phyloP scores from a whole-genome alignment of 2,888 invertebrate species.

The Lutraria lutraria region DNA sequence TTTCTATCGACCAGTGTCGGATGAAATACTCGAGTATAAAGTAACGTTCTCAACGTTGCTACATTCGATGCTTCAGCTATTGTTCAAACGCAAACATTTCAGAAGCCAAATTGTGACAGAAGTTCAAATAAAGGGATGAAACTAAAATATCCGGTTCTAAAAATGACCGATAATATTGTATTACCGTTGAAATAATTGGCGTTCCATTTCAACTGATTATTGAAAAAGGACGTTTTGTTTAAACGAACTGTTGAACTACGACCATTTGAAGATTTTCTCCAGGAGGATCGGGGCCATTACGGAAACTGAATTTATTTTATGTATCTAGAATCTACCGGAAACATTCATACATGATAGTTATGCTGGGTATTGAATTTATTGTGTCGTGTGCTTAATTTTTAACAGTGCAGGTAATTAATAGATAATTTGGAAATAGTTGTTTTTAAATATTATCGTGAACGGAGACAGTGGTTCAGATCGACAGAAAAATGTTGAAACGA shows the following conservation, averaged over 20 bases:
- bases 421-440: not conserved
- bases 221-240: not conserved
- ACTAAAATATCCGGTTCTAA: not conserved
- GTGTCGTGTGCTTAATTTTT: not conserved
- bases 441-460: not conserved
- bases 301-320: not conserved
- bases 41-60: conserved; percentile 29
- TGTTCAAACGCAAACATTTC: not conserved
- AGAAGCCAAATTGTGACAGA: not conserved
- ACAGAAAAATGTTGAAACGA: conserved; percentile 51
- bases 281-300: not conserved
- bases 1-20: not conserved
- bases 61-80: conserved; percentile 3
- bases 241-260: not conserved
- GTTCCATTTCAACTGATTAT: not conserved
- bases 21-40: conserved; percentile 23
- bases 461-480: not conserved
- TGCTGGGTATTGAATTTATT: not conserved
- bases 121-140: conserved; percentile 13
- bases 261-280: not conserved
- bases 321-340: too few relatives aligned
- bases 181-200: not conserved
- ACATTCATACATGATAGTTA: not conserved
- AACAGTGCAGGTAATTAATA: not conserved
- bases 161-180: not conserved